Evolutionary conservation across 2,888 invertebrate genomes (phyloP), one percentile per base, ranked within the genome.

Genomic region (Teleogryllus oceanicus): DNA sequence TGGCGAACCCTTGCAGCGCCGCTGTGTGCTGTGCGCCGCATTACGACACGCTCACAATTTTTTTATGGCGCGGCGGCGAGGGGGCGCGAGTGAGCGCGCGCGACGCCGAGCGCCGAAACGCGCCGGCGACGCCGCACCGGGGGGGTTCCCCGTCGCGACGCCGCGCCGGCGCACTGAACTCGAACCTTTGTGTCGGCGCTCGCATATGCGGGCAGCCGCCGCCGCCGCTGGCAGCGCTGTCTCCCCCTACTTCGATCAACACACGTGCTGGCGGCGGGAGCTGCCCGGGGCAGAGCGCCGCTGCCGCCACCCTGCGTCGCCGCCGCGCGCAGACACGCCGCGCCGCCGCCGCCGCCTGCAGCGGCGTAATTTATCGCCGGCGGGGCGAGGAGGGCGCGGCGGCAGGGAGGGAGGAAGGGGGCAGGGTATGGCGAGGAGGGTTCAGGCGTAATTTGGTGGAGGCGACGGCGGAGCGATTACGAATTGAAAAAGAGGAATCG

Each of bases 321-420:
- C 4, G 62, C 62, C 62, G 62, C 62, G 62, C 13, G 16, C 16
- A 13, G 62, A 62, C 62, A 18, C 62, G 62, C 12, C 62, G 62
- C 62, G 62, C 62, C 62, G 62, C 62, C 62, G 62, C 62, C 62
- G n/a, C 62, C 62, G 62, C n/a, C 62, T 13, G 62, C 13, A n/a
- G 16, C 62, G 13, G 62, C 62, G 62, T 62, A 62, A 62, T 62
- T 62, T 62, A 62, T 62, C 62, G 62, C 62, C 62, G 62, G 62
- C 62, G 62, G 62, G n/a, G n/a, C n/a, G n/a, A n/a, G 16, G 11
- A 62, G 62, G 62, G 62, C n/a, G 13, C 8, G 62, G n/a, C 5
- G 62, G n/a, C 2, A 8, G 3, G 16, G 16, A 18, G 62, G 62
- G 62, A 62, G 62, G 62, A n/a, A 62, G 62, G n/a, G 62, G 37